Evolutionary conservation across 1,140 invertebrate species (phyloP).

Genomic region (Drosophila serrata): DNA sequence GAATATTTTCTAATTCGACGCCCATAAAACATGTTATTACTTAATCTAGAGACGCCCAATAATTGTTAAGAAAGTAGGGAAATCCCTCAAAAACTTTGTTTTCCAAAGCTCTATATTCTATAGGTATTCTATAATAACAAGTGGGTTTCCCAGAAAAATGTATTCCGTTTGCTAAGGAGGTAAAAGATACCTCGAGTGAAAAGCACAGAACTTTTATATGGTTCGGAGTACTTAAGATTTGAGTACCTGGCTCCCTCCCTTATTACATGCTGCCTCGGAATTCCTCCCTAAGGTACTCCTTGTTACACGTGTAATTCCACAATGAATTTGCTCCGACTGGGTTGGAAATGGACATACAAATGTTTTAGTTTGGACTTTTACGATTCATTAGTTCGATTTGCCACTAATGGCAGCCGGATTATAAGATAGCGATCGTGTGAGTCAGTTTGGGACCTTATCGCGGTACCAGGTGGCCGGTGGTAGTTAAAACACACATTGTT

Average conservation of each 20-base stretch:
- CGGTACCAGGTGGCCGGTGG: constrained; percentile 15
- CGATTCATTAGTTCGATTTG: constrained; percentile 7
- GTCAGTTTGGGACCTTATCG: constrained; percentile 38
- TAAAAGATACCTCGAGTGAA: too few relatives aligned
- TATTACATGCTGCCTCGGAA: neutral
- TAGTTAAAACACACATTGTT: constrained; percentile 56
- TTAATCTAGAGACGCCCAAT: neutral
- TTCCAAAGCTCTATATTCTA: neutral
- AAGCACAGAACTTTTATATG: too few relatives aligned
- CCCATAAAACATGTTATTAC: constrained; percentile 1
- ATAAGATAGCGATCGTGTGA: constrained; percentile 47
- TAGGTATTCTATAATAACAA: too few relatives aligned
- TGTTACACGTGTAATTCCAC: neutral
- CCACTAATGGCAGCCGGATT: constrained; percentile 32
- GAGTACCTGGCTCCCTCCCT: neutral
- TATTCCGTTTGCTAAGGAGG: too few relatives aligned
- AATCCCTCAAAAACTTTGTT: neutral
- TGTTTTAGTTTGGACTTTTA: neutral
- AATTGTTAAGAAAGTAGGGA: neutral
- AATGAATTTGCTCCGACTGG: neutral
- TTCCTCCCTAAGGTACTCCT: neutral
- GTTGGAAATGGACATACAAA: neutral
- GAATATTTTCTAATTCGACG: constrained; percentile 22
- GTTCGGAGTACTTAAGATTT: neutral
- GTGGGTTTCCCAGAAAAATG: too few relatives aligned